These are phyloP conservation scores for Bubo bubo DNA, from an alignment of 2,113 vertebrate genomes.

Conservation along the genomic window DNA sequence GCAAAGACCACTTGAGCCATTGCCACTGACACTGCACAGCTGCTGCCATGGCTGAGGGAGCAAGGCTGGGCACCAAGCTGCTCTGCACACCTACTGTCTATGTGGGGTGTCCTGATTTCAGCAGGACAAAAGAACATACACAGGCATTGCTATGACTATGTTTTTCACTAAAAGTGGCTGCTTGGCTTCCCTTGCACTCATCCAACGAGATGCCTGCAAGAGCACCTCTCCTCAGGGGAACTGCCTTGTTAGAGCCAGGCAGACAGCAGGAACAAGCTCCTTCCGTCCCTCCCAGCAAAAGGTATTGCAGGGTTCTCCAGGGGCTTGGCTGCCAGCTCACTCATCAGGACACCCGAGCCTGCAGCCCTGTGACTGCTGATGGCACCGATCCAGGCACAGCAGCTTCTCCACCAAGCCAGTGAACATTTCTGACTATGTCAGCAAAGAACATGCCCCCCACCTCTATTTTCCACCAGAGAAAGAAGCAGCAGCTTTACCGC, in stretches of 20 bases:
- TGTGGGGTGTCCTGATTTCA: not conserved
- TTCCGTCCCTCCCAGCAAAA: not conserved
- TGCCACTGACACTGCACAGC: not conserved
- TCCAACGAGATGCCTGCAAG: fast-evolving
- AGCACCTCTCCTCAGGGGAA: not conserved
- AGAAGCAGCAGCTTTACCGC: not conserved
- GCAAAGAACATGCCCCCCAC: not conserved
- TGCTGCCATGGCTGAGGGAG: not conserved
- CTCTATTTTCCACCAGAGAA: not conserved
- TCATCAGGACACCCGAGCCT: not conserved
- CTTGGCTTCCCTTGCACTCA: not conserved
- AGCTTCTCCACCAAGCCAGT: not conserved
- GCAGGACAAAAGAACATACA: not conserved
- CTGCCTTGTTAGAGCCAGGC: not conserved
- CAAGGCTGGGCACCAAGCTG: not conserved
- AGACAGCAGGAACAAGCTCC: not conserved
- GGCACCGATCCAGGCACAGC: not conserved
- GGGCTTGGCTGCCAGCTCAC: not conserved
- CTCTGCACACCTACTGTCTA: not conserved
- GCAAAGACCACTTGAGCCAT: not conserved
- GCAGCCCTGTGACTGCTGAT: not conserved
- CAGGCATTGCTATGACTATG: not conserved
- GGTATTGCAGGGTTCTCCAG: not conserved
- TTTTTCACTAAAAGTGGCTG: not conserved
- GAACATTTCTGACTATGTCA: not conserved